A percentile compares a stretch with the other conserved stretches of the same genome.
These are phyloP conservation scores for Cavia aperea DNA, from an alignment of 2,113 vertebrate genomes.

Conservation along the genomic window DNA sequence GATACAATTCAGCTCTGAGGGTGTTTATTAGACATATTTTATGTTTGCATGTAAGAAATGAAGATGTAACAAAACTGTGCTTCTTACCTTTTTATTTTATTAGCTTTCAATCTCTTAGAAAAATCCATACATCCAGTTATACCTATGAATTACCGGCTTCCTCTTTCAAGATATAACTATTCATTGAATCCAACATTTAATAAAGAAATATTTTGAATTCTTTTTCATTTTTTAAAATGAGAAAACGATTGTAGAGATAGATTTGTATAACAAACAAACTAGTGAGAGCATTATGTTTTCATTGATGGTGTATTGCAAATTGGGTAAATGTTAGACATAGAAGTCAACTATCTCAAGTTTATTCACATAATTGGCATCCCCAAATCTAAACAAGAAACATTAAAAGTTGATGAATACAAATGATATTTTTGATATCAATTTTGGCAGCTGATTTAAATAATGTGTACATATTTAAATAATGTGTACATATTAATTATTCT, in stretches of 20 bases:
- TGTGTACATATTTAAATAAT: neutral
- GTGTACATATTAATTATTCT: neutral
- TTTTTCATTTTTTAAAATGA: neutral
- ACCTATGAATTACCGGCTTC: neutral
- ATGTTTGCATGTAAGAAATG: neutral
- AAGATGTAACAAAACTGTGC: neutral
- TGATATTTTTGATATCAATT: neutral
- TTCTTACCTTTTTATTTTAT: neutral
- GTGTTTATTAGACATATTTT: neutral
- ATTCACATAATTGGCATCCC: neutral
- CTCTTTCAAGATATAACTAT: neutral
- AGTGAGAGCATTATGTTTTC: neutral
- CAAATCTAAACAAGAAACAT: neutral
- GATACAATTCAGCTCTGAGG: neutral
- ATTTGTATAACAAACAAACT: conserved; percentile 10
- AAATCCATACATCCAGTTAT: neutral
- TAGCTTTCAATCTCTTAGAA: neutral
- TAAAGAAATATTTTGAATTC: neutral
- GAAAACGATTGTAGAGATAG: neutral
- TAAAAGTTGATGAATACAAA: neutral
- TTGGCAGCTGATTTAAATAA: neutral
- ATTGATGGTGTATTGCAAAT: neutral
- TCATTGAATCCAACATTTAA: neutral
- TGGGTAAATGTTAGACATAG: neutral
- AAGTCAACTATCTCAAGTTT: neutral